Evolutionary conservation across 2,797 vertebrate species (phyloP).

Genomic region (Numenius phaeopus): DNA sequence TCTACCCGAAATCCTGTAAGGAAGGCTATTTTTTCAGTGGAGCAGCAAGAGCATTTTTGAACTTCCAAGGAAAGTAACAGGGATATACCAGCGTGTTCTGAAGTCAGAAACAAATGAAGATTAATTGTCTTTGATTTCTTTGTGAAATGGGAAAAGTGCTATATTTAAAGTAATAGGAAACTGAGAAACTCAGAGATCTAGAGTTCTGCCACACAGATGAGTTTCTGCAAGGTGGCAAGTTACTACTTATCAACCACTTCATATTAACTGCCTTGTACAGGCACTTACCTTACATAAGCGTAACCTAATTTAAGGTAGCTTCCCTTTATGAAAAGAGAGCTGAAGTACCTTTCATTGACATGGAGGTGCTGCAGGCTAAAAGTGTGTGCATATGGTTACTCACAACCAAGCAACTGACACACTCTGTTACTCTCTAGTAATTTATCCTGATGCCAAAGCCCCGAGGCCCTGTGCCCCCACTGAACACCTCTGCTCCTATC

Average conservation of each 20-base stretch:
- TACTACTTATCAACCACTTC: not conserved
- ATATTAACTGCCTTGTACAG: not conserved
- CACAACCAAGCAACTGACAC: not conserved
- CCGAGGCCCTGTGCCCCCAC: not conserved
- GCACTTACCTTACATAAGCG: not conserved
- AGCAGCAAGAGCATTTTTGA: not conserved
- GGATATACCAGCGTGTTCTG: not conserved
- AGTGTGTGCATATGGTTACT: not conserved
- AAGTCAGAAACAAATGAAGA: not conserved
- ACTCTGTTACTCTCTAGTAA: not conserved
- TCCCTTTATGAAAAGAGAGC: not conserved
- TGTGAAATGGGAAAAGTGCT: not conserved
- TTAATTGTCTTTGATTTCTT: not conserved
- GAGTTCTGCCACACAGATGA: not conserved
- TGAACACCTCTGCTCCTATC: conserved; percentile 6
- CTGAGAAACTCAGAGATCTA: not conserved
- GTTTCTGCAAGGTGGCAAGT: not conserved
- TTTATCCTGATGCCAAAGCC: conserved; percentile 8
- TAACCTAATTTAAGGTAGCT: not conserved
- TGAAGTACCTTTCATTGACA: not conserved
- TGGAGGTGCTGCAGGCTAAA: not conserved
- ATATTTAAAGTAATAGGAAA: not conserved
- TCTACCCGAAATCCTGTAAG: not conserved
- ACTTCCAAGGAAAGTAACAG: not conserved
- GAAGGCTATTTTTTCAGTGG: not conserved